A percentile compares a stretch with the other conserved stretches of the same genome.
Evolutionary conservation across 1,140 invertebrate species (phyloP).

Genomic region (Drosophila nigrodunni): DNA sequence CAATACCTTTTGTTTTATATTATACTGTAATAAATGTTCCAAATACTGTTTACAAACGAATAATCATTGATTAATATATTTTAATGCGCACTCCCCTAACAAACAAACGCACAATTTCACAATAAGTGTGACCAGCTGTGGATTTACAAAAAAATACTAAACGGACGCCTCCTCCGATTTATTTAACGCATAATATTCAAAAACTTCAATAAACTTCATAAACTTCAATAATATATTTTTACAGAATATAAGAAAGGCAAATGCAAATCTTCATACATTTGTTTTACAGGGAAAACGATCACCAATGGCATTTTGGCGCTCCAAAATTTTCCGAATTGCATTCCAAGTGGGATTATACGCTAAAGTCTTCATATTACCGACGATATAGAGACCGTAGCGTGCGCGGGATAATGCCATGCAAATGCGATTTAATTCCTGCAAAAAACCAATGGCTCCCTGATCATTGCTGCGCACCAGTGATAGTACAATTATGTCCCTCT

Average conservation of each 20-base stretch:
- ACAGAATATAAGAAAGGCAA: background rate
- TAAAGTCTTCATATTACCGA: slow-evolving; percentile 89
- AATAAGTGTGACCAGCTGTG: no score
- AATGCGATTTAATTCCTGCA: slow-evolving; percentile 90
- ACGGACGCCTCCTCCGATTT: no score
- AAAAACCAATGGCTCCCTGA: slow-evolving; percentile 90
- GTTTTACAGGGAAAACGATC: slow-evolving; percentile 9
- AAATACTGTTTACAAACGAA: no score
- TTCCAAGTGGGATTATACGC: slow-evolving; percentile 8
- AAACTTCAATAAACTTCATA: no score
- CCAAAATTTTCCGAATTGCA: slow-evolving; percentile 8
- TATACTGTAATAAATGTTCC: no score
- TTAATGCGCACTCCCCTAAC: no score
- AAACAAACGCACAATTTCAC: no score
- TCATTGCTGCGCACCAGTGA: slow-evolving; percentile 91
- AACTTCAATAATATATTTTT: background rate
- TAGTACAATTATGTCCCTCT: slow-evolving; percentile 92
- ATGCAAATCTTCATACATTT: background rate
- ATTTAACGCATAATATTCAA: no score
- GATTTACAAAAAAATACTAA: no score
- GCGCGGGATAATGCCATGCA: slow-evolving; percentile 93
- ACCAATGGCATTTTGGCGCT: slow-evolving; percentile 21
- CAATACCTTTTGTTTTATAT: no score
- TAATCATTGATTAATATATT: no score
- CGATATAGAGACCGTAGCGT: slow-evolving; percentile 87